Conservation (phyloP, 2,888 invertebrate species). For the Heliothis peltigera region DNA sequence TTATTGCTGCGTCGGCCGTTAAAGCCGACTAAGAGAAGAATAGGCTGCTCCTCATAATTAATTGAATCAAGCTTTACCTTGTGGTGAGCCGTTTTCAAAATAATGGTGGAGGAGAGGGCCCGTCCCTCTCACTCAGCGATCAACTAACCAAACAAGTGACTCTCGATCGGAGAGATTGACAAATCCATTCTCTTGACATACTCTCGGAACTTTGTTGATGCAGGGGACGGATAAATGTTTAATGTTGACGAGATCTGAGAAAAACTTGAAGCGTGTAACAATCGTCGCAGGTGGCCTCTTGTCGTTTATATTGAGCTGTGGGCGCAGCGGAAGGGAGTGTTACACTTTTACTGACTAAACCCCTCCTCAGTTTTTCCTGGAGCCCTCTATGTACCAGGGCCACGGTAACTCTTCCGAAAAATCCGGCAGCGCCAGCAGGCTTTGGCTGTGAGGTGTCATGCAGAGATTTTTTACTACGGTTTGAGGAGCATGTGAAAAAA, state of each 20-base stretch:
- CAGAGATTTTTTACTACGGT: too few relatives aligned
- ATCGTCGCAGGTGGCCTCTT: background rate
- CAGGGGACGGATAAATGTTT: constrained; percentile 29
- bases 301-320: background rate
- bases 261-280: background rate
- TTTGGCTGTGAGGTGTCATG: too few relatives aligned
- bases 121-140: constrained; percentile 21
- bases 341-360: too few relatives aligned
- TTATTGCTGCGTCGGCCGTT: constrained; percentile 30
- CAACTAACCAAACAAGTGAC: constrained; percentile 56
- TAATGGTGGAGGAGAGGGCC: constrained; percentile 30
- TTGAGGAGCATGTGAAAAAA: too few relatives aligned
- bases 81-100: constrained; percentile 49
- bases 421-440: too few relatives aligned
- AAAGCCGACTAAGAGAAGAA: constrained; percentile 33
- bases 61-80: constrained; percentile 49
- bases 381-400: too few relatives aligned
- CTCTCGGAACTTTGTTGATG: constrained; percentile 30
- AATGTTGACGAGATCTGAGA: constrained; percentile 16
- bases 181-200: constrained; percentile 35
- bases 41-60: constrained; percentile 49
- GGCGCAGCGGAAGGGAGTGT: too few relatives aligned
- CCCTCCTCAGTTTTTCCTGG: too few relatives aligned
- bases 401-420: too few relatives aligned
- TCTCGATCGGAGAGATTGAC: constrained; percentile 40